Conservation (phyloP, 1,140 invertebrate genomes). For the Drosophila pseudoobscura region DNA sequence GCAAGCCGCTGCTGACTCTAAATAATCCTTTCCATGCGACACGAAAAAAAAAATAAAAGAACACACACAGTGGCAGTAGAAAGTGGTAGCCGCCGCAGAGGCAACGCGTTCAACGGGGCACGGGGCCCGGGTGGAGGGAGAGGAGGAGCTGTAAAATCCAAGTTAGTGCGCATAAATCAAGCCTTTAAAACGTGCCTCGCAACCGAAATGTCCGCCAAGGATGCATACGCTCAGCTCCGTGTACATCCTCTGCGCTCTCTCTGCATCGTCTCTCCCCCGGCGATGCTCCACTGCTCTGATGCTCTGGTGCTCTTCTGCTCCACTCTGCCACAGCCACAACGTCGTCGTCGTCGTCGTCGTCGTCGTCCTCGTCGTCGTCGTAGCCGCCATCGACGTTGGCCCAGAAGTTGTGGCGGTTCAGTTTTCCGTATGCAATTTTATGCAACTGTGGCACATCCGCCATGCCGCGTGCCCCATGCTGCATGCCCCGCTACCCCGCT, state of each 20-base stretch:
- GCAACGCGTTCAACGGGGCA: slow-evolving; percentile 24
- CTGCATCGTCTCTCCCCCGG: neutral
- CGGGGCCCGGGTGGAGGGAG: neutral
- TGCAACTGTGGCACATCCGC: slow-evolving; percentile 75
- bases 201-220: slow-evolving; percentile 80
- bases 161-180: slow-evolving; percentile 82
- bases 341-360: neutral
- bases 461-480: slow-evolving; percentile 13
- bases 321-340: slow-evolving; percentile 32
- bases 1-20: slow-evolving; percentile 79
- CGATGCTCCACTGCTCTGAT: too few relatives aligned
- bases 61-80: slow-evolving; percentile 37
- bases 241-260: neutral
- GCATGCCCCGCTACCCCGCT: slow-evolving; percentile 1
- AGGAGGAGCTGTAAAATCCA: slow-evolving; percentile 58
- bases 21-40: slow-evolving; percentile 77
- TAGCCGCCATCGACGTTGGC: slow-evolving; percentile 55
- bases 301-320: slow-evolving; percentile 6
- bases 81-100: slow-evolving; percentile 51
- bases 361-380: slow-evolving; percentile 26
- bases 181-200: slow-evolving; percentile 82
- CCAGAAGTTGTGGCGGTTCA: slow-evolving; percentile 64
- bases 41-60: slow-evolving; percentile 43
- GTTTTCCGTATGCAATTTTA: slow-evolving; percentile 79
- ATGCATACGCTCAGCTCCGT: slow-evolving; percentile 38